Evolutionary conservation across 2,113 vertebrate species (phyloP).

Genomic region (Gopherus evgoodei): DNA sequence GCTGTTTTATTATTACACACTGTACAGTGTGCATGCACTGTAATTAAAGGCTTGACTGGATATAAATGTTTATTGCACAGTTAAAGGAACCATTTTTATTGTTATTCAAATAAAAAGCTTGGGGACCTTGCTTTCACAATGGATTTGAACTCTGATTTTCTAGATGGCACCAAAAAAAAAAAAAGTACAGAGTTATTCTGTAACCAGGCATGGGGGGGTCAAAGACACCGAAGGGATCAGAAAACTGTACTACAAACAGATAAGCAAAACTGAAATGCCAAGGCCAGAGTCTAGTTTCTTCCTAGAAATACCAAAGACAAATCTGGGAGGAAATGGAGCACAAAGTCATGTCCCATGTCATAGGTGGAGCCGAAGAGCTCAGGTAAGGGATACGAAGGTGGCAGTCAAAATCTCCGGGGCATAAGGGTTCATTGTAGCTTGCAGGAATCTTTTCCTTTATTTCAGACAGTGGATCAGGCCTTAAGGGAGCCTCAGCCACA

Average conservation of each 20-base stretch:
- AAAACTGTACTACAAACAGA: slow-evolving; percentile 46
- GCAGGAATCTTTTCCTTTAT: not conserved
- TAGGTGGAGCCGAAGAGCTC: not conserved
- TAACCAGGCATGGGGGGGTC: slow-evolving; percentile 78
- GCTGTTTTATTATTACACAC: not conserved
- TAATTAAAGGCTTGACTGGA: slow-evolving; percentile 28
- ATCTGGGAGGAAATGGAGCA: not conserved
- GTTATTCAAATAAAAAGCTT: not conserved
- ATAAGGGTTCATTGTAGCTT: not conserved
- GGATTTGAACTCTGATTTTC: slow-evolving; percentile 67
- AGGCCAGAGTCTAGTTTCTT: slow-evolving; percentile 39
- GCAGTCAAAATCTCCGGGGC: not conserved
- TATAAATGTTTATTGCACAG: not conserved
- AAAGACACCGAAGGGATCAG: slow-evolving; percentile 74
- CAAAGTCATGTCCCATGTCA: not conserved
- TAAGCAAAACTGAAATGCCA: slow-evolving; percentile 57
- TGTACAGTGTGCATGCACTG: not conserved
- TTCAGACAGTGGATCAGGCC: not conserved
- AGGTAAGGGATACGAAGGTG: not conserved
- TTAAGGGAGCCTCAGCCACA: not conserved
- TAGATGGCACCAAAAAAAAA: slow-evolving; percentile 3
- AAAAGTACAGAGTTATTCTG: slow-evolving; percentile 74
- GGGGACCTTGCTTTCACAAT: slow-evolving; percentile 36
- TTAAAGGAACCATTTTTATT: not conserved
- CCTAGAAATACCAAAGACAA: slow-evolving; percentile 35